These are phyloP conservation scores for Rhynchonycteris naso DNA, from an alignment of 2,797 vertebrate species.

Conservation along the genomic window DNA sequence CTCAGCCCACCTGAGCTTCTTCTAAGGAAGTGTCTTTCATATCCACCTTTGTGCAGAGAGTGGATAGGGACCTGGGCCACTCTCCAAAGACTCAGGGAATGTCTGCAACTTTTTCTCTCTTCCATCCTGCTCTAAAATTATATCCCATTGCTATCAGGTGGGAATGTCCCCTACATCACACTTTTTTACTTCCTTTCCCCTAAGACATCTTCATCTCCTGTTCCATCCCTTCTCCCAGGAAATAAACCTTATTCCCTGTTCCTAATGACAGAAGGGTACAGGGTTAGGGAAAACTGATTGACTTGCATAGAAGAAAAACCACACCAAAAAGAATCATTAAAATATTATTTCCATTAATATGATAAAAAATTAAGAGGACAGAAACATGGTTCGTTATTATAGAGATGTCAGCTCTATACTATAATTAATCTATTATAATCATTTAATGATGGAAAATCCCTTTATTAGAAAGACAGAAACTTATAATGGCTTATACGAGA, in stretches of 20 bases:
- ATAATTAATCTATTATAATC: background rate
- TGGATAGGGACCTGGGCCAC: too few species aligned
- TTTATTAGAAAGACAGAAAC: background rate
- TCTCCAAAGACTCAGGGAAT: background rate
- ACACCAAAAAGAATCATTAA: background rate
- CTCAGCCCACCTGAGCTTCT: background rate
- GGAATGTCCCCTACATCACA: background rate
- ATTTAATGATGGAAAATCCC: background rate
- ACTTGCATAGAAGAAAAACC: background rate
- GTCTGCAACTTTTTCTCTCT: background rate
- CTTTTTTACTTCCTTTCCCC: background rate
- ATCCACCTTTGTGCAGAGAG: background rate
- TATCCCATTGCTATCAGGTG: background rate
- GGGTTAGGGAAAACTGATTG: background rate
- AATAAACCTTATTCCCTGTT: background rate
- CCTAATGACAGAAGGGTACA: background rate
- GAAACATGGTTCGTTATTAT: background rate
- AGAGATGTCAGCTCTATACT: background rate
- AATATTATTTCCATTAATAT: background rate
- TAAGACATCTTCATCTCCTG: background rate
- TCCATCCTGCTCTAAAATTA: background rate
- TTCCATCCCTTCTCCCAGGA: background rate
- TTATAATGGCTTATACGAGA: background rate
- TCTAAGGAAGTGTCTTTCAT: background rate
- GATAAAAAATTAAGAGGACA: background rate